Conservation (phyloP, 2,113 vertebrate genomes). For the Syngnathoides biaculeatus region DNA sequence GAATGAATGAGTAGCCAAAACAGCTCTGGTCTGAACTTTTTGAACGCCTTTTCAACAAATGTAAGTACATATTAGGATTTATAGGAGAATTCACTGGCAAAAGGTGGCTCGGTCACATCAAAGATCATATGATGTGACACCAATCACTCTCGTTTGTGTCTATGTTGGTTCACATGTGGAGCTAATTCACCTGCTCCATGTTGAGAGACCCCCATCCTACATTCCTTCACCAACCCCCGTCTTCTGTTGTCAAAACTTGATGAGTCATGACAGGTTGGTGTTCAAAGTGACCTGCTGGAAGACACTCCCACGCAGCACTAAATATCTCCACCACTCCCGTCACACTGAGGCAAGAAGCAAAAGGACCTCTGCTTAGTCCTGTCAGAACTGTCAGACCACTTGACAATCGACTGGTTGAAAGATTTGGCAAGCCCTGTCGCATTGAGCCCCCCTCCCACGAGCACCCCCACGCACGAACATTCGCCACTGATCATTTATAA, state of each 20-base stretch:
- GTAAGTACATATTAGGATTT: neutral
- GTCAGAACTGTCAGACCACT: slow-evolving; percentile 64
- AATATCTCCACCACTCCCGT: slow-evolving; percentile 40
- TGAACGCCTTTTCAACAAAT: neutral
- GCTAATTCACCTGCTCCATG: slow-evolving; percentile 12
- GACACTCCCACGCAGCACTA: slow-evolving; percentile 13
- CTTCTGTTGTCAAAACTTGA: slow-evolving; percentile 26
- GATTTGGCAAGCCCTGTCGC: slow-evolving; percentile 42
- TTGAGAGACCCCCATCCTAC: neutral
- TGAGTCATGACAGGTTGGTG: slow-evolving; percentile 55
- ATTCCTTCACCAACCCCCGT: neutral
- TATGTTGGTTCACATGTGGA: slow-evolving; percentile 35
- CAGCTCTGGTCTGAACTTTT: neutral
- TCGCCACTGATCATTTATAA: slow-evolving; percentile 29
- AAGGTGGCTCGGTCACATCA: slow-evolving; percentile 6
- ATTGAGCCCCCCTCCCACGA: slow-evolving; percentile 1
- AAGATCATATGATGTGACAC: neutral
- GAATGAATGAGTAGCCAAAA: slow-evolving; percentile 1
- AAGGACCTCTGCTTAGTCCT: slow-evolving; percentile 58
- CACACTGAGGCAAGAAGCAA: slow-evolving; percentile 43
- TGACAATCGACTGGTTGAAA: slow-evolving; percentile 57
- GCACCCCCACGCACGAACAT: neutral
- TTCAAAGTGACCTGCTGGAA: slow-evolving; percentile 51
- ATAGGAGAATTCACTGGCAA: neutral
- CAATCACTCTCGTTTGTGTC: slow-evolving; percentile 15